Conservation (phyloP, 1,140 invertebrate species). For the Choristoneura fumiferana region DNA sequence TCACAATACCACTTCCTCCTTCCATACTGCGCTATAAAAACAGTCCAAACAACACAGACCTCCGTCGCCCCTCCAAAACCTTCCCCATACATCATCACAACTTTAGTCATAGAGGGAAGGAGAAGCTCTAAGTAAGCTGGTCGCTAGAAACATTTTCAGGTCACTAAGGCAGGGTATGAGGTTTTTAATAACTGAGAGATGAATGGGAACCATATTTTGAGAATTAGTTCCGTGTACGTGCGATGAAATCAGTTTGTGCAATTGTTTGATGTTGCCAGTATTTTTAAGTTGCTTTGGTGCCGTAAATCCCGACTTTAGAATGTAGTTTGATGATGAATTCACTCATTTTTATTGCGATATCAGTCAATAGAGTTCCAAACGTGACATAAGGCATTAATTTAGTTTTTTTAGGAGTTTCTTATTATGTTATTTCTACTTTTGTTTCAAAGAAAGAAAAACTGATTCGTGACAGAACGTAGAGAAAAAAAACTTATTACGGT, state of each 20-base stretch:
- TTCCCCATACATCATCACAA: background rate
- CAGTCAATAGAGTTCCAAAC: too few species aligned
- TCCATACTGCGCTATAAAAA: constrained; percentile 8
- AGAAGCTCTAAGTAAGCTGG: background rate
- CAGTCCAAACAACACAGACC: background rate
- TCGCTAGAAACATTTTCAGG: constrained; percentile 1
- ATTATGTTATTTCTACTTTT: too few species aligned
- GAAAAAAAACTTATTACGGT: too few species aligned
- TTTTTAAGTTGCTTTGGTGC: too few species aligned
- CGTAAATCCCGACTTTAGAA: too few species aligned
- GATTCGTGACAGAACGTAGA: too few species aligned
- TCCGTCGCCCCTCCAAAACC: background rate
- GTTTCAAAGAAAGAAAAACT: too few species aligned
- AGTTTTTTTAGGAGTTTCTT: too few species aligned
- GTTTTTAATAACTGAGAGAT: constrained; percentile 15
- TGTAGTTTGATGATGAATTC: too few species aligned
- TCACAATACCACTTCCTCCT: constrained; percentile 1
- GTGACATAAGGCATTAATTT: too few species aligned
- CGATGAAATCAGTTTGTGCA: background rate
- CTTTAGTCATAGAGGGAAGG: background rate
- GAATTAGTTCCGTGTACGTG: constrained; percentile 2
- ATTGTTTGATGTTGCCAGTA: background rate
- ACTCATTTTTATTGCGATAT: too few species aligned
- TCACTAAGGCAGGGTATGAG: constrained; percentile 11
- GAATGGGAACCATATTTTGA: constrained; percentile 15